A percentile compares a stretch with the other conserved stretches of the same genome.
phyloP scores from a whole-genome alignment of 2,888 invertebrate species.

The Sminthurides aquaticus region DNA sequence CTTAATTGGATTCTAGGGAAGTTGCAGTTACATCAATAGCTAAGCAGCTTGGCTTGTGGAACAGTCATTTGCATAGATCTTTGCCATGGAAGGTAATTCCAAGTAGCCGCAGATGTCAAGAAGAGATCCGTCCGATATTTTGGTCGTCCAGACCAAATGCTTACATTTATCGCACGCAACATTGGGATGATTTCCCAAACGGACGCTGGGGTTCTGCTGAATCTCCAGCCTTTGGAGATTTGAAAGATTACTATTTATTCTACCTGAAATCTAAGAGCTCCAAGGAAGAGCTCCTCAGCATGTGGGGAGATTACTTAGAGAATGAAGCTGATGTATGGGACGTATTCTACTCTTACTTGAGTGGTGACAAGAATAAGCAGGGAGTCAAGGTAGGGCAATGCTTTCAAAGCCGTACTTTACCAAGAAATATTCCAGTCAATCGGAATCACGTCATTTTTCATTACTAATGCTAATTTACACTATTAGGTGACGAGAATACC shows the following conservation, averaged over 20 bases:
- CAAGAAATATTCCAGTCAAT: too few relatives aligned
- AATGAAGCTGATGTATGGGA: constrained; percentile 52
- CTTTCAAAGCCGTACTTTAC: too few relatives aligned
- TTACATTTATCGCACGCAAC: constrained; percentile 51
- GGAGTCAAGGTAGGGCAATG: constrained; percentile 50
- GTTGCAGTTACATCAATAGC: constrained; percentile 50
- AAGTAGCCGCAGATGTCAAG: constrained; percentile 48
- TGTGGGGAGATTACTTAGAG: constrained; percentile 52
- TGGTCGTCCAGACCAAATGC: constrained; percentile 53
- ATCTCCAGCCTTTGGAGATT: constrained; percentile 54
- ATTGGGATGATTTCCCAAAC: constrained; percentile 57
- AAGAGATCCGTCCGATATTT: constrained; percentile 55
- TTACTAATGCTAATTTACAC: background rate
- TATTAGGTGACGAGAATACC: constrained; percentile 50
- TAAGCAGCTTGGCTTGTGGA: constrained; percentile 53
- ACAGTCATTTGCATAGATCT: constrained; percentile 47
- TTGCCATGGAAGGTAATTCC: constrained; percentile 53
- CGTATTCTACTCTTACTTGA: constrained; percentile 51
- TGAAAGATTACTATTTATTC: constrained; percentile 54
- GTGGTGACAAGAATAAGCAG: constrained; percentile 46
- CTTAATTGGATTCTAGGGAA: too few relatives aligned
- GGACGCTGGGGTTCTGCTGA: constrained; percentile 55
- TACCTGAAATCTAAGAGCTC: constrained; percentile 49
- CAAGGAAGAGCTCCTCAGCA: constrained; percentile 48
- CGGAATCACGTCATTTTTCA: too few relatives aligned